Base-by-base conservation (phyloP, 2,888 invertebrate genomes). In the Leptopilina drosophilae region DNA sequence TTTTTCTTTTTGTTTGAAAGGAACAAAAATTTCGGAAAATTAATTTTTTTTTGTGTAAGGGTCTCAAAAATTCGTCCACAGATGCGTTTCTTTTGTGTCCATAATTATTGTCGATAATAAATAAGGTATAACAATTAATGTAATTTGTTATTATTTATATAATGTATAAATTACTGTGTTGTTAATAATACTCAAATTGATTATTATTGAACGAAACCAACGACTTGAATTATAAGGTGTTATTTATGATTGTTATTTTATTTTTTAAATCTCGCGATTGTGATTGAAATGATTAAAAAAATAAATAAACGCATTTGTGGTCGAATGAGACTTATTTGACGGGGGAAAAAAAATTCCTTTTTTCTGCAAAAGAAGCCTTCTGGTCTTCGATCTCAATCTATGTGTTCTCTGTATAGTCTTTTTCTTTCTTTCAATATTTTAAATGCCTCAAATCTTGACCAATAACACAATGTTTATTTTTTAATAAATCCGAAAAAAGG, bases 21-120 rank as follows among this genome's bases (percentile, higher is more conserved):
- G 2, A 46, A 46, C 0, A 46, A 9, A 46, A 49, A 49, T 12
- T 4, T 49, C 49, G 49, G 49, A 49, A 49, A 49, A 59, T 59
- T 62, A 62, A 20, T 62, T 20, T 33, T 33, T 33, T 33, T n/a
- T n/a, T n/a, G n/a, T 9, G 20, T 8, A 42, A 8, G 8, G 0
- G 62, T 62, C 62, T 62, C 62, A 62, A 15, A 15, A 62, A 49
- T 42, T 4, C 33, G 1, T 20, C 12, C 69, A 53, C 73, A 73
- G 73, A 33, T 56, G 33, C 73, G 26, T 73, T 73, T 33, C 33
- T 33, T 73, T 49, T 49, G 33, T 73, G 26, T 73, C 26, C 53
- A n/a, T 73, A 73, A 73, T 73, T 73, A 73, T 73, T 73, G 73
- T 73, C 56, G 73, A 73, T 73, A 73, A 56, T 73, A 73, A 73